These are phyloP conservation scores for Cercopithecus mona DNA, from an alignment of 2,113 vertebrate genomes.

Conservation along the genomic window DNA sequence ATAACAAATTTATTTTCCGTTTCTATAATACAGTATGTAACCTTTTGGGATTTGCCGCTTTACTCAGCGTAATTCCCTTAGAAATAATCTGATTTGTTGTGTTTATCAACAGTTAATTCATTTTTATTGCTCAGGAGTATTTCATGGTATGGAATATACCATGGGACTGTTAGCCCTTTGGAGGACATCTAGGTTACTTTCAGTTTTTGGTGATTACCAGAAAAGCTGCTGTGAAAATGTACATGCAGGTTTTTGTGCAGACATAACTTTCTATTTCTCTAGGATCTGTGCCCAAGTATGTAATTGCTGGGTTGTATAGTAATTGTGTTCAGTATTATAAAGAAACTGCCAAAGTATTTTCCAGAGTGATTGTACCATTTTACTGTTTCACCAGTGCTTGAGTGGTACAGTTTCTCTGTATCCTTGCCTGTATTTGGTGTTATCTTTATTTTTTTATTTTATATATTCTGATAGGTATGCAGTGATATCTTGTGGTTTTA, in stretches of 20 bases:
- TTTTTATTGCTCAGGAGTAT: not conserved
- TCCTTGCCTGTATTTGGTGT: not conserved
- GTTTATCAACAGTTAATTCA: not conserved
- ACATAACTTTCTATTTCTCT: not conserved
- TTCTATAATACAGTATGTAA: not conserved
- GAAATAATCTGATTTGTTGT: not conserved
- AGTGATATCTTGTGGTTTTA: not conserved
- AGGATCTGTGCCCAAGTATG: not conserved
- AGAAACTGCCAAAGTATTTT: not conserved
- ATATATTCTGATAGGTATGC: not conserved
- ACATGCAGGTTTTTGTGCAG: not conserved
- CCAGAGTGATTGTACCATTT: not conserved
- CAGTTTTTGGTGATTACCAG: not conserved
- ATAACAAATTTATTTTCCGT: not conserved
- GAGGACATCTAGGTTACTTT: not conserved
- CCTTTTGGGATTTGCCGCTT: not conserved
- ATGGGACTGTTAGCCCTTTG: not conserved
- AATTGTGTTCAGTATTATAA: not conserved
- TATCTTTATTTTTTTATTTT: not conserved
- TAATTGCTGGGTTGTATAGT: not conserved
- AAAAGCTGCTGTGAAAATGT: not conserved
- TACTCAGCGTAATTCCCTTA: not conserved
- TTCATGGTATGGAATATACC: not conserved
- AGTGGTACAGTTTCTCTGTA: not conserved
- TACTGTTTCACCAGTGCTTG: not conserved